Evolutionary conservation across 1,140 invertebrate species (phyloP).

Genomic region (Chlorops oryzae): DNA sequence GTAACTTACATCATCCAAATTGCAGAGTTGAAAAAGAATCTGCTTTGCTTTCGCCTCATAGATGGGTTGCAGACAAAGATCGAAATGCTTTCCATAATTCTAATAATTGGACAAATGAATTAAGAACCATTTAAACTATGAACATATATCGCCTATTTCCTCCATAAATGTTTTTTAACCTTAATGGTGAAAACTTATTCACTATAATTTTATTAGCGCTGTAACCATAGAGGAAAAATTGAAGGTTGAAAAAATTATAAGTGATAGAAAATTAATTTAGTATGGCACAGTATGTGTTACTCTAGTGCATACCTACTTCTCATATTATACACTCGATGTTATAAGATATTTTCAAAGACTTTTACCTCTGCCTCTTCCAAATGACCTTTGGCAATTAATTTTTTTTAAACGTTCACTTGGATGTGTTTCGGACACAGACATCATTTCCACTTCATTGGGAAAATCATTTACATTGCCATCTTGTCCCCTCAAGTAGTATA

Average conservation of each 20-base stretch:
- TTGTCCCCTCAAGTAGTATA: conserved; percentile 37
- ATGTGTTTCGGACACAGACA: conserved; percentile 42
- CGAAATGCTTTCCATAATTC: conserved; percentile 39
- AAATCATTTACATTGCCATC: conserved; percentile 11
- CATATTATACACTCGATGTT: no score
- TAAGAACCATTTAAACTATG: no score
- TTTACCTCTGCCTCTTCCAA: conserved; percentile 39
- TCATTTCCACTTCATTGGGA: conserved; percentile 36
- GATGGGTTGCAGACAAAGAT: conserved; percentile 41
- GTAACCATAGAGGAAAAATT: no score
- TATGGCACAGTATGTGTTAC: no score
- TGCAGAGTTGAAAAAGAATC: conserved; percentile 32
- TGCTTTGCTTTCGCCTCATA: conserved; percentile 41
- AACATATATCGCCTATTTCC: no score
- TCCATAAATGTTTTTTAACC: no score
- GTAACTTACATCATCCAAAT: conserved; percentile 16
- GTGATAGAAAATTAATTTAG: no score
- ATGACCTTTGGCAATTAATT: conserved; percentile 38
- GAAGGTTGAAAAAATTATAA: no score
- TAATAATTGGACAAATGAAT: neutral
- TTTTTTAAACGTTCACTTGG: conserved; percentile 43
- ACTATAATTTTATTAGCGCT: no score
- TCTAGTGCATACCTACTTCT: no score
- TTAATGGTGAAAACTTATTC: no score
- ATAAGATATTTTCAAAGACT: neutral